Evolutionary conservation across 2,888 invertebrate genomes (phyloP), one percentile per base, ranked within the genome.

Genomic region (Liposcelis brunnea): DNA sequence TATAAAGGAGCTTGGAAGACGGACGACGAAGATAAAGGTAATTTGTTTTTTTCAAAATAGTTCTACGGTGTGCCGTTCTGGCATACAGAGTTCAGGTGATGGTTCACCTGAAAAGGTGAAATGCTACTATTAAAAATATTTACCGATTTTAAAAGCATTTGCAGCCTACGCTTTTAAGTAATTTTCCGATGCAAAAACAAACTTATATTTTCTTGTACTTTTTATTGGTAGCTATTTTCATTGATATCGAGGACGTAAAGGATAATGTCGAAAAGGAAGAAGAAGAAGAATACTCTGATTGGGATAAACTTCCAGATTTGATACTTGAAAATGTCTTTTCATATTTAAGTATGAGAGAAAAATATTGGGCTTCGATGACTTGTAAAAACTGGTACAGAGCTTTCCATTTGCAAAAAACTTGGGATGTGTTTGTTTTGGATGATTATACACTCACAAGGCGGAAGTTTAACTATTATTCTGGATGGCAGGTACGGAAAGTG

Each of bases 401-500:
- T 3, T 84, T 85, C 58, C 71, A 80, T 55, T 66, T 82, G 19
- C 79, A 79, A 12, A 69, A 70, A 31, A 75, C 80, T n/a, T 87
- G 86, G 86, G 67, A 74, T 6, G 72, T 70, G 10, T 85, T 86
- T 56, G 66, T 72, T 1, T 65, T 85, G 36, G 72, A 75, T 50
- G 85, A 85, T 57, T 68, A 68, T 1, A 80, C 82, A 0, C 65
- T 86, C 16, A 83, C 83, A 0, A 69, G 81, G 46, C 68, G 77
- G 18, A 76, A 78, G 57, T 84, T 75, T 58, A 84, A 84, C 56
- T 80, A 83, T 54, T 84, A 82, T 59, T 77, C 79, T 43, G 85
- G 85, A 14, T 85, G 83, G 77, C 80, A 80, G 64, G 72, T 71
- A 57, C 12, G 42, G 14, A n/a, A 8, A 12, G 10, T 8, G n/a